phyloP scores from a whole-genome alignment of 2,113 vertebrate genomes.

The Thermophis baileyi region DNA sequence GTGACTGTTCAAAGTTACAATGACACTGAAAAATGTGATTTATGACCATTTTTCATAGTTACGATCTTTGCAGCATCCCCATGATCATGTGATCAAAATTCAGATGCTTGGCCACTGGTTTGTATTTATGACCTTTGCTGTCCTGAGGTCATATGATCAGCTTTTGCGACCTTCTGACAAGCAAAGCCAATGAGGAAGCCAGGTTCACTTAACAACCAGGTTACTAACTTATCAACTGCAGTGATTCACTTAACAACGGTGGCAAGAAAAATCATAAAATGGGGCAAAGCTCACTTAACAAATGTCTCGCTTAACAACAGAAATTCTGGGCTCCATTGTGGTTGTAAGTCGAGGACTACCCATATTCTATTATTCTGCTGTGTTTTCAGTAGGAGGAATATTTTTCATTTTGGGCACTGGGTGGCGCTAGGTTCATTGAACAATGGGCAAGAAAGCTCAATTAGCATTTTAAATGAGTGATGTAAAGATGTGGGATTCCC shows the following conservation, averaged over 20 bases:
- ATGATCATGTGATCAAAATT: not conserved
- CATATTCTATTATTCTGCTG: not conserved
- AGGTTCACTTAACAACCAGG: not conserved
- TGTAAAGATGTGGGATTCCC: accelerated
- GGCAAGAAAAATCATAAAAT: not conserved
- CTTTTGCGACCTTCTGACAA: not conserved
- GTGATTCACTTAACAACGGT: not conserved
- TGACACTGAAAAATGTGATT: not conserved
- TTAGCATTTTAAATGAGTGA: not conserved
- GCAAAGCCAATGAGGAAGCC: not conserved
- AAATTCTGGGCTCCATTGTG: not conserved
- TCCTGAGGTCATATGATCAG: too few relatives aligned
- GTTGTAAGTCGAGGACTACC: not conserved
- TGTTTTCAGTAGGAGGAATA: not conserved
- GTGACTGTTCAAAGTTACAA: not conserved
- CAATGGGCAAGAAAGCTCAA: not conserved
- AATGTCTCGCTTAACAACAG: not conserved
- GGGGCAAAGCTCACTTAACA: not conserved
- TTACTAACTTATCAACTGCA: not conserved
- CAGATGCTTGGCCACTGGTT: too few relatives aligned
- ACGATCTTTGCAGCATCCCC: not conserved
- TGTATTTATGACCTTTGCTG: not conserved
- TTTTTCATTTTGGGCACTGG: constrained; percentile 10
- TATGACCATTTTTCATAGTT: not conserved
- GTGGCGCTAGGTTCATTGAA: constrained; percentile 21